Evolutionary conservation across 2,797 vertebrate genomes (phyloP), one percentile per base, ranked within the genome.

Genomic region (Macropus fuliginosus): DNA sequence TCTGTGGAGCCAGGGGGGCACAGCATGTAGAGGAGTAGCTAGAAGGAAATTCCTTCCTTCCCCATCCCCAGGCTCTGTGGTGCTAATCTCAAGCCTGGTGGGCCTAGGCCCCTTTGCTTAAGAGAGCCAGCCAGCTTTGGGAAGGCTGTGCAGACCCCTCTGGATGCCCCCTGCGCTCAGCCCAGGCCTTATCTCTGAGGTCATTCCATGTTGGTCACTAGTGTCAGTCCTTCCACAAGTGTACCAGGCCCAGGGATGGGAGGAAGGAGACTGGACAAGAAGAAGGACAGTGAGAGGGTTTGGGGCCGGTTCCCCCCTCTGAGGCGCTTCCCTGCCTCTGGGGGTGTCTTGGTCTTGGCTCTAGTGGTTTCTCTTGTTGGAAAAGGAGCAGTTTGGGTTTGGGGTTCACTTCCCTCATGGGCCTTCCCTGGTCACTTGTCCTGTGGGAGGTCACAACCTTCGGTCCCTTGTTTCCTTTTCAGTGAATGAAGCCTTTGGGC

Each of bases 401-500:
- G 4, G 62, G 66, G 0, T n/a, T 74, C 6, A 2, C 18, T 40
- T 9, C 66, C 66, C 66, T 40, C 56, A 28, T 31, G 57, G 10
- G 57, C 2, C 57, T 31, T 31, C 28, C n/a, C 6, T 40, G 66
- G 34, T 8, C 62, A 66, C 34, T 66, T 14, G 5, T 66, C 14
- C 5, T 18, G 34, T 1, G 2, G 34, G 62, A 66, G 34, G 66
- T 40, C 16, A 0, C 14, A 1, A 31, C 92, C 57, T 96, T 59
- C 81, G 92, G 91, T 92, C 28, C 0, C 87, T 93, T 95, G 0
- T 98, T 96, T 97, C 87, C 89, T 56, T 98, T 99, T 54, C 95
- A 99, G 99, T 99, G 98, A 98, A 98, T 0, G 99, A 99, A 98
- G 99, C 98, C 55, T 99, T 99, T 95, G 99, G 99, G 92, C 98